Percentiles rank a stretch among this genome's conserved stretches.
phyloP scores from a whole-genome alignment of 1,140 invertebrate species.

The Leptopilina clavipes region DNA sequence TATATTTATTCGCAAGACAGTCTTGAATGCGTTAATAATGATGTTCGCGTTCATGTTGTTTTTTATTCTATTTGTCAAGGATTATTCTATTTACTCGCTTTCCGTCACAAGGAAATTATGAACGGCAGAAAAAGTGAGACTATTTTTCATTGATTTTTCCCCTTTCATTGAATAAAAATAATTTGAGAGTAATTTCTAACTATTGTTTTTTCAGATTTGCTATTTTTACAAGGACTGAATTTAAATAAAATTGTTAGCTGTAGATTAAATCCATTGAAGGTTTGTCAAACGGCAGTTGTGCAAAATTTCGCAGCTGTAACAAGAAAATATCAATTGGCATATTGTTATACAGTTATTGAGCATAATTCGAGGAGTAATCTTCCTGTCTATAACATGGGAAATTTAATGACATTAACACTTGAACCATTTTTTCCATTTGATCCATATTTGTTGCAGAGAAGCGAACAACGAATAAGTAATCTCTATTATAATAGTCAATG shows the following conservation, averaged over 20 bases:
- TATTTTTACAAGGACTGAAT: slow-evolving; percentile 87
- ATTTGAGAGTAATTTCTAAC: slow-evolving; percentile 40
- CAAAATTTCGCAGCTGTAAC: slow-evolving; percentile 90
- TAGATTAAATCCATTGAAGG: slow-evolving; percentile 88
- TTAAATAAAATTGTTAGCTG: slow-evolving; percentile 88
- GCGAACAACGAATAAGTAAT: slow-evolving; percentile 67
- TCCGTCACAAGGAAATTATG: slow-evolving; percentile 89
- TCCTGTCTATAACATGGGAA: slow-evolving; percentile 75
- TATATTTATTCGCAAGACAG: slow-evolving; percentile 82
- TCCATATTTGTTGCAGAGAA: slow-evolving; percentile 80
- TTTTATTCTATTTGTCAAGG: slow-evolving; percentile 94
- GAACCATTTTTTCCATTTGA: slow-evolving; percentile 89
- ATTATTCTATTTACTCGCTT: slow-evolving; percentile 92
- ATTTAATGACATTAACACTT: slow-evolving; percentile 72
- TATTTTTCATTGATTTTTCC: slow-evolving; percentile 16
- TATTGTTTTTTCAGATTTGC: slow-evolving; percentile 80
- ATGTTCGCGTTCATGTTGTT: slow-evolving; percentile 83
- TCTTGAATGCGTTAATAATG: slow-evolving; percentile 72
- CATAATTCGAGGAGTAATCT: slow-evolving; percentile 84
- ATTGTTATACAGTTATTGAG: slow-evolving; percentile 93
- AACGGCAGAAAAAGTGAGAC: slow-evolving; percentile 84
- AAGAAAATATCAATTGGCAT: slow-evolving; percentile 91
- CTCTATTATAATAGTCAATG: slow-evolving; percentile 69
- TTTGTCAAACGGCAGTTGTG: slow-evolving; percentile 85
- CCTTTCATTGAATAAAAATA: too few species aligned